Base-by-base conservation (phyloP, 35 echinoderm and acorn worm species). In the Apostichopus californicus region DNA sequence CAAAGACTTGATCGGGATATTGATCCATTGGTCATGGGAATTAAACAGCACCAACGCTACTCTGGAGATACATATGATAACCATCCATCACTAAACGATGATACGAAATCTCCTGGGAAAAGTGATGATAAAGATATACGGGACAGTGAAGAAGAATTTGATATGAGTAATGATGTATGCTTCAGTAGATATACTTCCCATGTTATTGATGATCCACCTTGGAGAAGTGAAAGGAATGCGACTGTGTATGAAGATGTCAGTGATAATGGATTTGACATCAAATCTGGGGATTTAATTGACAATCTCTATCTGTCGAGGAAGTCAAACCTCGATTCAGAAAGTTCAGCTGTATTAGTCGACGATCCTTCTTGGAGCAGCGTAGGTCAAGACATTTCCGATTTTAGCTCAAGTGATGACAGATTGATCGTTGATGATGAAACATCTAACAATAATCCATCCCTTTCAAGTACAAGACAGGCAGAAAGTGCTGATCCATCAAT, bases 201-300 rank as follows among this genome's bases (percentile, higher is more conserved):
- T 75, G 71, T n/a, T 75, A 75, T 75, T 75, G 71, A 75, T 20
- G 71, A 75, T 75, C 71, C 71, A 75, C 71, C 71, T n/a, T 75
- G 71, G 71, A 75, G 71, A 22, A 75, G 71, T 18, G 71, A 75
- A 75, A 75, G 21, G 71, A 22, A 75, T 18, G 2, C 9, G 13
- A n/a, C 4, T 0, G 0, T 18, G n/a, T 75, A 75, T 75, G 14
- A 75, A 21, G 71, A 18, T 75, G 71, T 18, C 7, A 18, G 1
- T 75, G 18, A 75, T 75, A 18, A 75, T 75, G 6, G 71, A 24
- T 75, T 18, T 75, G 71, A 75, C 17, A 6, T 4, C 71, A 75
- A 75, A n/a, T n/a, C 71, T 75, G 5, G 6, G 14, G 71, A 75
- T n/a, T 75, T 22, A 75, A n/a, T 75, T 75, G 71, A 75, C n/a